phyloP scores from a whole-genome alignment of 2,888 invertebrate species.

The Ennomos erosarius region DNA sequence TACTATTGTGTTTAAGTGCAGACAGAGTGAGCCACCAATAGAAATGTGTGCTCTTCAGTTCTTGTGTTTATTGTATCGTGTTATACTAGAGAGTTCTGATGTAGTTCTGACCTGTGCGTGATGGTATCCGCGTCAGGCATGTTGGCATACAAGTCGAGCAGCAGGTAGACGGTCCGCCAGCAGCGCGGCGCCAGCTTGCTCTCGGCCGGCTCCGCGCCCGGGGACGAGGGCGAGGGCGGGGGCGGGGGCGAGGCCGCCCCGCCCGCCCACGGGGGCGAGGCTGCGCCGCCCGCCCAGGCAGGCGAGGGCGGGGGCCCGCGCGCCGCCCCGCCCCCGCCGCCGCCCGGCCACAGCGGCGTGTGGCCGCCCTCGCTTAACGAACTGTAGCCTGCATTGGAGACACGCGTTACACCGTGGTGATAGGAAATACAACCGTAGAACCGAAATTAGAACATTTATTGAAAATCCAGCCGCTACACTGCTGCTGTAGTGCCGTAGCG shows the following conservation, averaged over 20 bases:
- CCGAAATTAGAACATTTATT: no score
- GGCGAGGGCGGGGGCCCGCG: constrained; percentile 1
- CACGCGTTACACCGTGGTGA: neutral
- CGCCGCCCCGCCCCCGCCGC: constrained; percentile 25
- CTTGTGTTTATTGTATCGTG: no score
- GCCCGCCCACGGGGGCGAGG: constrained; percentile 66
- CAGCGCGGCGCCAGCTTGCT: constrained; percentile 89
- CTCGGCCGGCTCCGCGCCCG: constrained; percentile 42
- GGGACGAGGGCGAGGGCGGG: constrained; percentile 67
- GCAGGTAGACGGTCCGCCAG: constrained; percentile 97
- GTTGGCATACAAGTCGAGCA: constrained; percentile 96
- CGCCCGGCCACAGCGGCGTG: constrained; percentile 84
- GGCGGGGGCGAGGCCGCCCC: constrained; percentile 70
- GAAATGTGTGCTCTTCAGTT: no score
- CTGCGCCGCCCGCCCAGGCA: constrained; percentile 13
- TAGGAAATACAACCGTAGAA: no score
- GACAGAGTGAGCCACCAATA: no score
- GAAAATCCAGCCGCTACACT: no score
- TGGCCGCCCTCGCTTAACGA: constrained; percentile 91
- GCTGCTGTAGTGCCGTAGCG: no score
- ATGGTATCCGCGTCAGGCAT: constrained; percentile 98
- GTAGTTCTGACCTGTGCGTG: constrained; percentile 87
- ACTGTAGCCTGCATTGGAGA: constrained; percentile 86
- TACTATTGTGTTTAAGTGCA: no score
- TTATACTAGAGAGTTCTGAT: constrained; percentile 52